Evolutionary conservation across 2,888 invertebrate genomes (phyloP), one percentile per base, ranked within the genome.

Genomic region (Galerucella calmariensis): DNA sequence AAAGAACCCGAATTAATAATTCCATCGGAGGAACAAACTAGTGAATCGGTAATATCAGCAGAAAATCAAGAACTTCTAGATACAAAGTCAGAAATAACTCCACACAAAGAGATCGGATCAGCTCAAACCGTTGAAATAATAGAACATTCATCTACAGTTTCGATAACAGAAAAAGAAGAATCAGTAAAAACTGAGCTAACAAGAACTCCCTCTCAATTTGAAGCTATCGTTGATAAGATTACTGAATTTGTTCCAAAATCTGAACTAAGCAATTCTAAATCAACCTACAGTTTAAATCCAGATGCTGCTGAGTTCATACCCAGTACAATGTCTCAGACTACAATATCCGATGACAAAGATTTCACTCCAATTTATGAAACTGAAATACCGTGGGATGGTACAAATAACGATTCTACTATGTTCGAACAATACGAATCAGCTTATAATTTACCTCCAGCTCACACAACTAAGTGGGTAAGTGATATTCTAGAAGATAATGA

Each of bases 221-320:
- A 86, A 78, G 84, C 84, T 67, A 85, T 85, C 51, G 78, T 86
- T 5, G 83, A 82, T 44, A 83, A 79, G 58, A 85, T 82, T 4
- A 82, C 83, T 1, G 86, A 87, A 79, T 85, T 85, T 75, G 79
- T 86, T 16, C 85, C 86, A 14, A 85, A 84, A 82, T 77, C 80
- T 11, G 81, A 82, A 68, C 69, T 75, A 35, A 48, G 67, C 4
- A 84, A 83, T 81, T 80, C 41, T 24, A 44, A 16, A 44, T 65
- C 63, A 20, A 20, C 41, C 9, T 65, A 80, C n/a, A 83, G 83
- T 56, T 76, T 87, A 67, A 87, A 87, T 82, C 87, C 86, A 1
- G 83, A 87, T 69, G 88, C 88, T 2, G 84, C 85, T 59, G 86
- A 86, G 81, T 88, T 88, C 75, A 80, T 88, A 62, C 88, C 88